Base-by-base conservation (phyloP, 2,113 vertebrate genomes). In the Stigmatopora argus region DNA sequence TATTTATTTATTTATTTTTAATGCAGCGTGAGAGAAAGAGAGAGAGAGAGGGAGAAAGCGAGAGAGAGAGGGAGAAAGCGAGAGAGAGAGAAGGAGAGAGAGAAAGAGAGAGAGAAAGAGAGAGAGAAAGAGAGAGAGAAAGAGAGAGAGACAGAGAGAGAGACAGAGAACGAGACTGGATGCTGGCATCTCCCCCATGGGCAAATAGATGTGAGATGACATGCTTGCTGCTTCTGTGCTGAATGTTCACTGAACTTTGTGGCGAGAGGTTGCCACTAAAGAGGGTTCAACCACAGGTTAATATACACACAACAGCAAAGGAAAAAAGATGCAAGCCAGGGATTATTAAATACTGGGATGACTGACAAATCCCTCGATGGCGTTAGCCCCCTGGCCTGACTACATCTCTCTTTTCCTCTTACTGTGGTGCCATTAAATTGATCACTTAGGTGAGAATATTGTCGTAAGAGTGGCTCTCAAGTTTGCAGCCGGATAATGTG, bases 261-360 rank as follows among this genome's bases (percentile, higher is more conserved):
- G 92, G 93, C 86, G 74, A 91, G 87, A 87, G 91, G 93, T 93
- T 95, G 94, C 93, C 93, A 93, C 93, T 92, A 90, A 94, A 97
- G 93, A 93, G 94, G 92, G 96, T 97, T 97, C 96, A 98, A 79
- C 60, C 89, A 91, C 93, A 95, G 96, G 95, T 97, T 94, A 97
- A 94, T 92, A 92, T 94, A 96, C 96, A 96, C 96, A 96, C 93
- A 88, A 94, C 92, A 92, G 91, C 87, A 91, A 91, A 56, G 23
- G 21, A 23, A 56, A 56, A 56, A 94, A 94, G 94, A 90, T 91
- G 91, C 91, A 92, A 89, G 90, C 90, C 65, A 89, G 90, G 92
- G 93, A 93, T 93, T 94, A 93, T 95, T 95, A 95, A 92, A 94
- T 86, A 81, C 91, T 90, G 88, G 88, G 91, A 91, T 88, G 86